These are phyloP conservation scores for Pseudotriccus pelzelni DNA, from an alignment of 2,797 vertebrate species.

Conservation along the genomic window DNA sequence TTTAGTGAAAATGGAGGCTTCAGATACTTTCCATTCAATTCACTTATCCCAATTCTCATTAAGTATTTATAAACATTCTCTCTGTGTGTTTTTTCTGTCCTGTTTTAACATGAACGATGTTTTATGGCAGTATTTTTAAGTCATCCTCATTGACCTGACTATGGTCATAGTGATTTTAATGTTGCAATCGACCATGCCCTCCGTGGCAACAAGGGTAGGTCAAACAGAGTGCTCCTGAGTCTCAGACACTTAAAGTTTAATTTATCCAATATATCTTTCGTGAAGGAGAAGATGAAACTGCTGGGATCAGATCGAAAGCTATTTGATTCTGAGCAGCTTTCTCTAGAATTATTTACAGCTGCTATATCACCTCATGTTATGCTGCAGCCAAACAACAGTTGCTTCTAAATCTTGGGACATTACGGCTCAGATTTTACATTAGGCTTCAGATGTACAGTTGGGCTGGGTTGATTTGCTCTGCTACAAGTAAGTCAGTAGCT, in stretches of 20 bases:
- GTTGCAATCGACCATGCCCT: neutral
- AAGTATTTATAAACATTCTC: neutral
- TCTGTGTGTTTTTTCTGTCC: neutral
- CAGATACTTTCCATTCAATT: neutral
- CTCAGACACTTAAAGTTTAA: neutral
- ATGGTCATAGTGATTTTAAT: neutral
- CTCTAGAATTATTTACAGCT: slow-evolving; percentile 3
- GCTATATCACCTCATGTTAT: neutral
- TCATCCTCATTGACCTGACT: neutral
- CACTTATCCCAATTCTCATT: neutral
- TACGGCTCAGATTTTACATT: neutral
- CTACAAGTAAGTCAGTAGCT: neutral
- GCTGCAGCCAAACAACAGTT: neutral
- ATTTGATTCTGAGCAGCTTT: neutral
- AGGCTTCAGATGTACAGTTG: neutral
- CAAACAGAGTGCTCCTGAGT: neutral
- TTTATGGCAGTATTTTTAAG: neutral
- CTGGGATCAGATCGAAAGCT: neutral
- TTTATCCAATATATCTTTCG: neutral
- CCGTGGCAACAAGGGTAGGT: neutral
- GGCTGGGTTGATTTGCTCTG: neutral
- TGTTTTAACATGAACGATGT: neutral
- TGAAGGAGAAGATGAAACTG: neutral
- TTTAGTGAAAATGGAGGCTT: neutral
- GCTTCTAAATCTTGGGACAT: neutral